Evolutionary conservation across 2,113 vertebrate species (phyloP).

Genomic region (Zosterops borbonicus): DNA sequence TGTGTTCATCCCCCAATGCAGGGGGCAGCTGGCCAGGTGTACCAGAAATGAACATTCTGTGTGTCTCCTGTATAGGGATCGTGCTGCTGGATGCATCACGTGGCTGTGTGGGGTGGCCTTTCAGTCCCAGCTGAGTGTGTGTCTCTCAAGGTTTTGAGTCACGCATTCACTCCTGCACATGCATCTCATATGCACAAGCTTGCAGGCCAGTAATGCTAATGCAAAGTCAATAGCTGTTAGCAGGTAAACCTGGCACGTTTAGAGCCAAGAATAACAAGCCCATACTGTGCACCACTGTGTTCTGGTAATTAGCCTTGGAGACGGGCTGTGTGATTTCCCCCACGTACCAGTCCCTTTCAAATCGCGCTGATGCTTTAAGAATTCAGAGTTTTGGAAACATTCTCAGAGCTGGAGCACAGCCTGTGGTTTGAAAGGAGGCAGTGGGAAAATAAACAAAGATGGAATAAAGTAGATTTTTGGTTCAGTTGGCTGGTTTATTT

Average conservation of each 20-base stretch:
- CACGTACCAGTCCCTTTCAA: rapidly evolving
- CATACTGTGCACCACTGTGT: not conserved
- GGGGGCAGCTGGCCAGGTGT: not conserved
- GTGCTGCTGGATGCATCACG: rapidly evolving
- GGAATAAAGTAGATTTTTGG: not conserved
- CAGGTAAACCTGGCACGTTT: not conserved
- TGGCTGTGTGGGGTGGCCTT: not conserved
- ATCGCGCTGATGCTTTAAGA: rapidly evolving
- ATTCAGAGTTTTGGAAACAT: not conserved
- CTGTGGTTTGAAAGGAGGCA: not conserved
- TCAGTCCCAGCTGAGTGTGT: not conserved
- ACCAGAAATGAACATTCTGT: not conserved
- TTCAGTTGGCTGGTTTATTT: not conserved
- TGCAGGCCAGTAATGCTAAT: not conserved
- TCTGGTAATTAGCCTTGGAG: not conserved
- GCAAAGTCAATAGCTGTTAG: not conserved
- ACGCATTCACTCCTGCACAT: not conserved
- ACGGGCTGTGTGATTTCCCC: not conserved
- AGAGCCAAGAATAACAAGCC: not conserved
- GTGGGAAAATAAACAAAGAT: not conserved
- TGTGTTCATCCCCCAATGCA: not conserved
- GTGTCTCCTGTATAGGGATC: rapidly evolving
- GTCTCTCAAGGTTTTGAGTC: not conserved
- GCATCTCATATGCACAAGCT: not conserved
- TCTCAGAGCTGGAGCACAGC: not conserved